phyloP scores from a whole-genome alignment of 2,797 vertebrate species.

The Pseudochirops cupreus region DNA sequence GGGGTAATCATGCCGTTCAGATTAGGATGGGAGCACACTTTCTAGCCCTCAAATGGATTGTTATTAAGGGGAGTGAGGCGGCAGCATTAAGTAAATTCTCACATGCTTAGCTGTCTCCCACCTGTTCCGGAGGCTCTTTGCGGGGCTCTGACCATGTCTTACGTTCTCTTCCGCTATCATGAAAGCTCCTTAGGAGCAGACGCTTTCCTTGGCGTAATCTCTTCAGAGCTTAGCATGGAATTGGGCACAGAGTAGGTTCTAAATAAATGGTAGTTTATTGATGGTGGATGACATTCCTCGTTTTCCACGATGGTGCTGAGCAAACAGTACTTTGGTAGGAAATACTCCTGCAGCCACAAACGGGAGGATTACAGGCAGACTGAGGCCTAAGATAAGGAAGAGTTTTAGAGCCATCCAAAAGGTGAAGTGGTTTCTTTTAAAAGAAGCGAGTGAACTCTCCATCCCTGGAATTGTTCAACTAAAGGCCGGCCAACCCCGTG shows the following conservation, averaged over 20 bases:
- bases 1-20: neutral
- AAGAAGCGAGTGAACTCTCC: neutral
- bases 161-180: neutral
- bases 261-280: neutral
- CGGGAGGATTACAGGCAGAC: neutral
- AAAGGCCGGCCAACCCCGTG: neutral
- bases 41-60: neutral
- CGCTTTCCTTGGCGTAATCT: neutral
- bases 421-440: neutral
- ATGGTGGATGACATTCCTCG: neutral
- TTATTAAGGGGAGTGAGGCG: neutral
- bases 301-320: neutral
- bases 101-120: neutral
- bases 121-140: neutral
- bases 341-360: neutral
- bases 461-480: neutral
- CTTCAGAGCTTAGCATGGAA: neutral
- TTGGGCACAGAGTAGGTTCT: neutral
- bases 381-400: neutral
- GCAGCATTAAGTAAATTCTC: neutral
- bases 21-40: neutral
- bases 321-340: neutral
- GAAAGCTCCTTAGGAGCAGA: neutral
- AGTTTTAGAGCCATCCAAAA: neutral
- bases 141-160: neutral